Evolutionary conservation across 2,888 invertebrate species (phyloP).

Genomic region (Carabus problematicus): DNA sequence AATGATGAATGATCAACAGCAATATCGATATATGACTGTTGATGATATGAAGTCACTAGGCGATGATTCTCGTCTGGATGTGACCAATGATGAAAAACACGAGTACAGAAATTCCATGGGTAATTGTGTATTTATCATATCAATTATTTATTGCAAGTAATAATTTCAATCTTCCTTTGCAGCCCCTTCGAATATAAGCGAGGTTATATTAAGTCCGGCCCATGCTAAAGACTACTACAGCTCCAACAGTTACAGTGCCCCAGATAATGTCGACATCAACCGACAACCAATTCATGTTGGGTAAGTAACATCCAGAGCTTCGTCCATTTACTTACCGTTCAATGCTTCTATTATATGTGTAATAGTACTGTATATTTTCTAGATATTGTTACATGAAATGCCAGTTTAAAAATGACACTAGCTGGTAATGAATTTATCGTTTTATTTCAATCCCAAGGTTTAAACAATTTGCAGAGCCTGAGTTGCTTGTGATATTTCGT

Average conservation of each 20-base stretch:
- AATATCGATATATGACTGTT: constrained; percentile 81
- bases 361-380: too few species aligned
- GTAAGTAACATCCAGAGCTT: constrained; percentile 58
- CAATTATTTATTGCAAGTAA: neutral
- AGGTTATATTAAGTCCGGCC: constrained; percentile 55
- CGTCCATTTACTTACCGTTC: too few species aligned
- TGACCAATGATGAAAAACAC: constrained; percentile 58
- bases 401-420: too few species aligned
- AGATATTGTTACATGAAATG: too few species aligned
- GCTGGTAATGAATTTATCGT: too few species aligned
- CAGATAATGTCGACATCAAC: constrained; percentile 69
- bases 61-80: constrained; percentile 69
- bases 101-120: constrained; percentile 59
- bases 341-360: too few species aligned
- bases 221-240: constrained; percentile 56
- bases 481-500: too few species aligned
- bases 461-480: too few species aligned
- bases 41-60: constrained; percentile 81
- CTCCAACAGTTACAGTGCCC: constrained; percentile 53
- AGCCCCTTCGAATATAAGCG: constrained; percentile 58
- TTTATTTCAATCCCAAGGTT: too few species aligned
- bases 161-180: constrained; percentile 14
- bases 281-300: constrained; percentile 71
- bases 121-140: constrained; percentile 43
- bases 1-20: constrained; percentile 72